Conservation (phyloP, 2,113 vertebrate genomes). For the Mirounga angustirostris region DNA sequence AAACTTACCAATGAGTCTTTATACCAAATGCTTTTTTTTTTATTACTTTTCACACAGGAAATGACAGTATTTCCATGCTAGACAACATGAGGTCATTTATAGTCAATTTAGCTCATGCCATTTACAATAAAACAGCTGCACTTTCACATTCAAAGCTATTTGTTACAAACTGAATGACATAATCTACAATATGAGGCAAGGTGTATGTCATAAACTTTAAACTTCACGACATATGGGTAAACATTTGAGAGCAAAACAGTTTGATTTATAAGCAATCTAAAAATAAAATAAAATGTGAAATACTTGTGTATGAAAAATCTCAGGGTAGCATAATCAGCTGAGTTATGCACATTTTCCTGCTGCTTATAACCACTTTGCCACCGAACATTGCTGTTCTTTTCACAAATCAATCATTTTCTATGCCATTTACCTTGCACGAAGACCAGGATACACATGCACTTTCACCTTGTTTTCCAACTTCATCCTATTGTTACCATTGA, state of each 20-base stretch:
- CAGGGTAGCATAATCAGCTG: background rate
- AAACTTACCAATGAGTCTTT: slow-evolving; percentile 20
- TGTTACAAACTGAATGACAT: slow-evolving; percentile 8
- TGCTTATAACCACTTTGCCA: background rate
- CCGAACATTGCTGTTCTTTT: background rate
- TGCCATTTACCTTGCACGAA: background rate
- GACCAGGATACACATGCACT: background rate
- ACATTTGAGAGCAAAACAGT: slow-evolving; percentile 23
- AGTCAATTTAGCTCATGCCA: background rate
- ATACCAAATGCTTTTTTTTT: background rate
- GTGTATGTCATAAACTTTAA: background rate
- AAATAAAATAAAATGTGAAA: slow-evolving; percentile 34
- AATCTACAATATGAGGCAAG: background rate
- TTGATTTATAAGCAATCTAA: background rate
- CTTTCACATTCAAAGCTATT: slow-evolving; percentile 47
- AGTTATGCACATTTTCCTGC: background rate
- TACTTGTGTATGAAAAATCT: background rate
- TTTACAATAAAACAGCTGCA: background rate
- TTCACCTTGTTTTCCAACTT: background rate
- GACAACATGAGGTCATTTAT: background rate
- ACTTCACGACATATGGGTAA: background rate
- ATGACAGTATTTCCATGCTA: background rate
- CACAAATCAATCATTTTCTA: background rate
- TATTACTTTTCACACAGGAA: slow-evolving; percentile 33
- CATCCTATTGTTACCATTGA: background rate